Base-by-base conservation (phyloP, 1,140 invertebrate genomes). In the Tetragonula clypearis region DNA sequence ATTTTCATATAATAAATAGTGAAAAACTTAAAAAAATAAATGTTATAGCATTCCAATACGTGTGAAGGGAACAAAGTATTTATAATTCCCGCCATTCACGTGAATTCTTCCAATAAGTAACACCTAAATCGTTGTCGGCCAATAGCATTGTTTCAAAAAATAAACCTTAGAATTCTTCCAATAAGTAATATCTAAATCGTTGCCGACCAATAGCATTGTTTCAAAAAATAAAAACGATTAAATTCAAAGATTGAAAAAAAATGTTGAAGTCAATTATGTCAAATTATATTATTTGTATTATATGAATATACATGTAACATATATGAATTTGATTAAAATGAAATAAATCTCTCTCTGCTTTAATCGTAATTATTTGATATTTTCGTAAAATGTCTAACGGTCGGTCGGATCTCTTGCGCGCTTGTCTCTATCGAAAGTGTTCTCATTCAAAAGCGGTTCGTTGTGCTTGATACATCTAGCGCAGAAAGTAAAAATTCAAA, bases 401-500 rank as follows among this genome's bases (percentile, higher is more conserved):
- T 62, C 73, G 26, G 58, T 23, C 26, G 23, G 77, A 84, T 73
- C 1, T 58, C 68, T 55, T n/a, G 15, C 21, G 56, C 3, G 19
- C 21, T 41, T 0, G 68, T 60, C 2, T 76, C 35, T 35, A 66
- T 49, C 23, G 62, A 49, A 56, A 69, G 62, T 62, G 55, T 78
- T 83, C 15, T 15, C 75, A 79, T 60, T 84, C 75, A 69, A 53
- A 77, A 58, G 56, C n/a, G 8, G 26, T 71, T 79, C 75, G 23
- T 79, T 15, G 41, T 53, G 56, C 35, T 19, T 41, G 21, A 35
- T 71, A 21, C 15, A 15, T 26, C 35, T 19, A 17, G 6, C 21
- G 4, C 21, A 66, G 2, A 49, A 49, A 26, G 14, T 23, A 11
- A 17, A 17, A 62, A 62, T 11, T 6, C 12, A 58, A 78, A 35